Conservation (phyloP, 2,797 vertebrate genomes). For the Chiloscyllium punctatum region DNA sequence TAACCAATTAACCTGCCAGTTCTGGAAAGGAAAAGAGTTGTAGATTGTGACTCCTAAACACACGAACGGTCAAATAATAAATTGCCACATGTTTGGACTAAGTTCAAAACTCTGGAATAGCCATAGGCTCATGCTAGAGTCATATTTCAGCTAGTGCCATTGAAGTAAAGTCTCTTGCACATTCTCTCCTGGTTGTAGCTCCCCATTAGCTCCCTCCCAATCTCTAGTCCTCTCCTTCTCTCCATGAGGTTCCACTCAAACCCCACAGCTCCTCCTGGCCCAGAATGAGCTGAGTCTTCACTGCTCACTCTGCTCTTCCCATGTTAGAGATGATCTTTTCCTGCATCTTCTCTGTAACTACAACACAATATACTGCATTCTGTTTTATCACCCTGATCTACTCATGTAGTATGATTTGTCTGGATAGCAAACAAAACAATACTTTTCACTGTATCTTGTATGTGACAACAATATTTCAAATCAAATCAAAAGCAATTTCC, state of each 20-base stretch:
- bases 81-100: not conserved
- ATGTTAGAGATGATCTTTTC: too few relatives aligned
- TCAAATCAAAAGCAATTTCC: not conserved
- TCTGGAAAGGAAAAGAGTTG: not conserved
- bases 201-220: not conserved
- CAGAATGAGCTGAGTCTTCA: not conserved
- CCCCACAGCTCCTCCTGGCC: not conserved
- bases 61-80: not conserved
- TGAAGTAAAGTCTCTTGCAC: not conserved
- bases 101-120: not conserved
- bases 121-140: not conserved
- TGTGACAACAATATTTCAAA: too few relatives aligned
- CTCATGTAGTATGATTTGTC: too few relatives aligned
- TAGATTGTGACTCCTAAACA: not conserved
- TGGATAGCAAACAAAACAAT: too few relatives aligned
- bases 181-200: not conserved
- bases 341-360: too few relatives aligned
- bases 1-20: not conserved
- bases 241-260: not conserved
- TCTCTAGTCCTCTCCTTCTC: not conserved
- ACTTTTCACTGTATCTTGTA: too few relatives aligned
- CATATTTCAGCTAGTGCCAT: not conserved
- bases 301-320: not conserved
- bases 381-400: too few relatives aligned
- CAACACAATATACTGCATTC: too few relatives aligned